Evolutionary conservation across 2,797 vertebrate genomes (phyloP).

Genomic region (Xenops minutus): DNA sequence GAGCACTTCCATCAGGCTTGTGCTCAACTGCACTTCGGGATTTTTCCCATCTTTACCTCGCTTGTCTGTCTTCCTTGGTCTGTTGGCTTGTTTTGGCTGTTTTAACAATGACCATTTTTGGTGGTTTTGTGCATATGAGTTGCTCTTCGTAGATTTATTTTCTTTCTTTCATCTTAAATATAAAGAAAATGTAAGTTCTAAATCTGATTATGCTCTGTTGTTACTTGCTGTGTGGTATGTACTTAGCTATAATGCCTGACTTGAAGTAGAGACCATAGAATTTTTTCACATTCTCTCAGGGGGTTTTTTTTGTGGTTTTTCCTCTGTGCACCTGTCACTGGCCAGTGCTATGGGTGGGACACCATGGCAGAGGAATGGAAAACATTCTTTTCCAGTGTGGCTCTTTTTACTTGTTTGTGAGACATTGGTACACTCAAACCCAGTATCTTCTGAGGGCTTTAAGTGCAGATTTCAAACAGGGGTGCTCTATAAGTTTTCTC

Average conservation of each 20-base stretch:
- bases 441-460: not conserved
- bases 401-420: not conserved
- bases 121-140: not conserved
- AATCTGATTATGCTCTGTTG: not conserved
- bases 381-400: not conserved
- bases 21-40: not conserved
- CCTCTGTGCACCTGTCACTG: not conserved
- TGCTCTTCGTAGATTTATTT: not conserved
- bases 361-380: not conserved
- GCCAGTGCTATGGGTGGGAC: fast-evolving
- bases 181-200: not conserved
- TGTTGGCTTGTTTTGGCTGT: not conserved
- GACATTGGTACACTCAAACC: not conserved
- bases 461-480: not conserved
- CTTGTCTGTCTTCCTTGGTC: not conserved
- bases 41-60: constrained; percentile 21
- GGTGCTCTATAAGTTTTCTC: not conserved
- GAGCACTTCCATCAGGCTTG: not conserved
- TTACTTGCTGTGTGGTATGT: not conserved
- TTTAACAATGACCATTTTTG: not conserved
- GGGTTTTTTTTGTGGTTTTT: not conserved
- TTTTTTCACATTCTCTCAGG: not conserved
- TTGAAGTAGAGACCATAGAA: fast-evolving
- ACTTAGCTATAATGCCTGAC: not conserved
- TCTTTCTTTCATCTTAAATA: not conserved